Percentiles rank a stretch among this genome's conserved stretches.
Conservation (phyloP, 2,113 vertebrate genomes). For the Trematomus loennbergii region DNA sequence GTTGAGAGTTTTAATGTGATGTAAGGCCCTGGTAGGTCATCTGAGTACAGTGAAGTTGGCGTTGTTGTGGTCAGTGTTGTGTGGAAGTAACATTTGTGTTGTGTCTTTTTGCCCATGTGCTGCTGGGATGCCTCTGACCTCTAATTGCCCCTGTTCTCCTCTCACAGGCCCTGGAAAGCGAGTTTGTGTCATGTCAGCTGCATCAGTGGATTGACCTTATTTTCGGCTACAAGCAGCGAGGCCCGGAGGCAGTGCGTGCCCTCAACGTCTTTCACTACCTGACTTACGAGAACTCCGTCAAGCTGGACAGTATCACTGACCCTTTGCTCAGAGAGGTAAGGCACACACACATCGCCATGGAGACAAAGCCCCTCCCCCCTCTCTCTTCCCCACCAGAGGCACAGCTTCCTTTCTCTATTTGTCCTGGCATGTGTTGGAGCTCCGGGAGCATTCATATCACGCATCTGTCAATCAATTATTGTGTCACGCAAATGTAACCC, state of each 20-base stretch:
- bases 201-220: constrained; percentile 99
- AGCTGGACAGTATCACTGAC: constrained; percentile 93
- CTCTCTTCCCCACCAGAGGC: constrained; percentile 12
- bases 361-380: constrained; percentile 15
- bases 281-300: constrained; percentile 96
- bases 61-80: constrained; percentile 33
- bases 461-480: constrained; percentile 66
- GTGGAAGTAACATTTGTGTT: constrained; percentile 48
- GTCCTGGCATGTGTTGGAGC: constrained; percentile 57
- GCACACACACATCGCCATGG: constrained; percentile 51
- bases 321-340: constrained; percentile 93
- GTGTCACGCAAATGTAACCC: constrained; percentile 64
- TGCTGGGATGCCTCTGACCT: constrained; percentile 67
- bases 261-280: constrained; percentile 98
- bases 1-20: constrained; percentile 7
- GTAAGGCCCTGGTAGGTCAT: constrained; percentile 5
- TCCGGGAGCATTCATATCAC: constrained; percentile 53
- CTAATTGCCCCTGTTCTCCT: constrained; percentile 76
- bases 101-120: constrained; percentile 34
- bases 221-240: constrained; percentile 99
- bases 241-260: constrained; percentile 95
- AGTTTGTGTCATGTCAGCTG: constrained; percentile 99
- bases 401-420: constrained; percentile 61
- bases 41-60: constrained; percentile 2
- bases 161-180: constrained; percentile 96